Base-by-base conservation (phyloP, 2,113 vertebrate genomes). In the Labrus mixtus region DNA sequence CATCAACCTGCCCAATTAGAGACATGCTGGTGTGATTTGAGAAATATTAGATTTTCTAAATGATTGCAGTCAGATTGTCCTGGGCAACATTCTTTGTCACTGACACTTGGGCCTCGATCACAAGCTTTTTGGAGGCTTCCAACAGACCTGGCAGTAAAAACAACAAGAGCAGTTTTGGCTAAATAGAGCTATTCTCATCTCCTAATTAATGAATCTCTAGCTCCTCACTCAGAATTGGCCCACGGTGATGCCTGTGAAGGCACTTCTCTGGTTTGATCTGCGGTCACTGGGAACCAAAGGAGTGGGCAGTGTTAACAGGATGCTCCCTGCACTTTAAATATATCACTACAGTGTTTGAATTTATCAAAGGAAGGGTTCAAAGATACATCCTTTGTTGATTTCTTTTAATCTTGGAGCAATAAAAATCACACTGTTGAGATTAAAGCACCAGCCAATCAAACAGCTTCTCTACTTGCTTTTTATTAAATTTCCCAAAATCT, bases 171-270 rank as follows among this genome's bases (percentile, higher is more conserved):
- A 39, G 43, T 67, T 71, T 70, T 43, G 16, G 48, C 46, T 41
- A 54, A 70, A 72, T 20, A 56, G 15, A 63, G 60, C 75, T 82
- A 43, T 39, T 68, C 61, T 80, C 73, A 73, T 80, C 67, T 62
- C 54, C 77, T 23, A 73, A 43, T 88, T 79, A 83, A 81, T 78
- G 60, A 39, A 73, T 79, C 19, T 57, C 73, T 77, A 59, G 73
- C 55, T 62, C 15, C 33, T 76, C 54, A 0, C 19, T 79, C 48
- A 57, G 81, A 73, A 83, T 29, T 50, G 71, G 73, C 64, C 56
- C 50, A 15, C 3, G 0, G 50, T 58, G 57, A 46, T 17, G 69
- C 51, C 54, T 56, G 60, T 54, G 37, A 68, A 66, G 23, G 29
- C 39, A 9, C 37, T 43, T 78, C 41, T 79, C 10, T 74, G 69